phyloP scores from a whole-genome alignment of 2,113 vertebrate genomes.

The Sorex fumeus region DNA sequence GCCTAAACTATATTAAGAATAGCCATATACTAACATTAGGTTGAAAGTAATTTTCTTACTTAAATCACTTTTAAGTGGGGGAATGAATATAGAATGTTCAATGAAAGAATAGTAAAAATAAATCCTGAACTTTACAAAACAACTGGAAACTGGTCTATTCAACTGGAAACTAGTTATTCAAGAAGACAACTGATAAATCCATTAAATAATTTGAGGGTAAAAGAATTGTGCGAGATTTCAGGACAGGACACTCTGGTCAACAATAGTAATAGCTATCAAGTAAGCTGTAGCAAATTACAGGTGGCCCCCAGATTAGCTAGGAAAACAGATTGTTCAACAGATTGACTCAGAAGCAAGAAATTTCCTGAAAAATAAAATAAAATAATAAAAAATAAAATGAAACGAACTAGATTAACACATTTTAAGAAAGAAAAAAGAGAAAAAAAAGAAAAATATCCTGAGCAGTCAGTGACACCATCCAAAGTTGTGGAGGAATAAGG shows the following conservation, averaged over 20 bases:
- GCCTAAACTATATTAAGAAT: too few relatives aligned
- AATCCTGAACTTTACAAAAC: background rate
- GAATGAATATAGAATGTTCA: background rate
- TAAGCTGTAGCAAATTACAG: background rate
- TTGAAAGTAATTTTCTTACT: too few relatives aligned
- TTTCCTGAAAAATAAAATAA: background rate
- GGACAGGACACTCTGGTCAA: background rate
- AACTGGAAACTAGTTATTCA: slow-evolving; percentile 33
- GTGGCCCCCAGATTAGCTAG: background rate
- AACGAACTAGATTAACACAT: too few relatives aligned
- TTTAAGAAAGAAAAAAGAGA: background rate
- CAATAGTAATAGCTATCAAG: background rate
- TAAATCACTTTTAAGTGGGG: too few relatives aligned
- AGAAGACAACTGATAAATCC: slow-evolving; percentile 1
- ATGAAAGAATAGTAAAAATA: background rate
- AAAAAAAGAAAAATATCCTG: background rate
- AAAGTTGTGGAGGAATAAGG: background rate
- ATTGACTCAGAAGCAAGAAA: too few relatives aligned
- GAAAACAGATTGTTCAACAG: background rate
- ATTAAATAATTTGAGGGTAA: background rate
- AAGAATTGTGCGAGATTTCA: background rate
- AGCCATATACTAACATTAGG: too few relatives aligned
- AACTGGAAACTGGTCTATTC: slow-evolving; percentile 7
- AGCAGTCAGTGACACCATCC: background rate
- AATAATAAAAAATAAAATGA: too few relatives aligned